Evolutionary conservation across 1,140 invertebrate species (phyloP).

Genomic region (Temnothorax longispinosus): DNA sequence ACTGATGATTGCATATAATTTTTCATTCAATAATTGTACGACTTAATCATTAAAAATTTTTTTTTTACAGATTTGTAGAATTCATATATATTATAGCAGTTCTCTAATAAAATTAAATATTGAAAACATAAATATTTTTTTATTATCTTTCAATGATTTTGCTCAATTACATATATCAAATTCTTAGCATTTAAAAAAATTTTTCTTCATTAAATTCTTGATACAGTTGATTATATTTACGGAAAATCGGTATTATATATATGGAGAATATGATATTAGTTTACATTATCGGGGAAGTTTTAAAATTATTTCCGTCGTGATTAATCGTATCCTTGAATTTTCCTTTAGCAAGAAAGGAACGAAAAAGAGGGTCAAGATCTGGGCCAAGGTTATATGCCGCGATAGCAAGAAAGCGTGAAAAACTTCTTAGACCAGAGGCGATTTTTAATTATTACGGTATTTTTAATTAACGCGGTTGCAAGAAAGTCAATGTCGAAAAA

Average conservation of each 20-base stretch:
- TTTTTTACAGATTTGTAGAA: not conserved
- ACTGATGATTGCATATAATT: not conserved
- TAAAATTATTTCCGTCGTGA: not conserved
- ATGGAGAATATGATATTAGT: not conserved
- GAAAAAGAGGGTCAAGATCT: slow-evolving; percentile 74
- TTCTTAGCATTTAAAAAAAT: not conserved
- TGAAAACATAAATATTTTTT: not conserved
- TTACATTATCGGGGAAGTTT: not conserved
- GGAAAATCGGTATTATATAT: not conserved
- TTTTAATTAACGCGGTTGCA: slow-evolving; percentile 7
- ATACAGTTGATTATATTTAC: not conserved
- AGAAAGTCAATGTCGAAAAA: not conserved
- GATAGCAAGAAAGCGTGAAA: not conserved
- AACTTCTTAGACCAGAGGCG: not conserved
- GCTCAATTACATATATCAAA: not conserved
- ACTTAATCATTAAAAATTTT: not conserved
- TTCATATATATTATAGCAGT: not conserved
- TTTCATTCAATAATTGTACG: not conserved
- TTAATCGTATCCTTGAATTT: slow-evolving; percentile 22
- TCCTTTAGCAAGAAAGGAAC: not conserved
- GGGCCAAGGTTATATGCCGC: slow-evolving; percentile 72
- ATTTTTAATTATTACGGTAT: slow-evolving; percentile 11
- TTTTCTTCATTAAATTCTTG: not conserved
- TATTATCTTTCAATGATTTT: not conserved
- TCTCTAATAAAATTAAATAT: not conserved